Conservation (phyloP, 1,140 invertebrate species). For the Sesamia nonagrioides region DNA sequence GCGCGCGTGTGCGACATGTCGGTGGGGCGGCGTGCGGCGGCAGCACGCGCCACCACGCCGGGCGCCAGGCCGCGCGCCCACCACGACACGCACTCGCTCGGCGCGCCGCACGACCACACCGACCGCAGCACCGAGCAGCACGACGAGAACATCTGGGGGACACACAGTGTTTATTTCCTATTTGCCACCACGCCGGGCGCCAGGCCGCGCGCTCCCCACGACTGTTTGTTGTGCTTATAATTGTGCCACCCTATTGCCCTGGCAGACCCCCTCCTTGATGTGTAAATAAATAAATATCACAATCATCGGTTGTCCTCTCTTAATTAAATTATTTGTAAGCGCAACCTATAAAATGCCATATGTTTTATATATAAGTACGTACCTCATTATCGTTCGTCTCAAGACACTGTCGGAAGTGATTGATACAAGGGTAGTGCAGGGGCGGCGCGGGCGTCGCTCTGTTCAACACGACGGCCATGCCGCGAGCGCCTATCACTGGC, state of each 20-base stretch:
- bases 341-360: too few relatives aligned
- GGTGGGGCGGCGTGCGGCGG: constrained; percentile 63
- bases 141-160: constrained; percentile 47
- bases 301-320: too few relatives aligned
- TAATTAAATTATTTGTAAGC: too few relatives aligned
- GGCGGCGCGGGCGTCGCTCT: constrained; percentile 93
- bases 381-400: constrained; percentile 92
- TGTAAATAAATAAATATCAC: too few relatives aligned
- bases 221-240: too few relatives aligned
- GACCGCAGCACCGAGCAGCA: constrained; percentile 74
- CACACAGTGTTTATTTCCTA: not conserved
- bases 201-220: too few relatives aligned
- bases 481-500: constrained; percentile 94
- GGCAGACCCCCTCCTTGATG: too few relatives aligned
- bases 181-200: too few relatives aligned
- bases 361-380: constrained; percentile 62
- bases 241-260: too few relatives aligned
- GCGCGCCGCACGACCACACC: constrained; percentile 69
- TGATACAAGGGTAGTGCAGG: constrained; percentile 97
- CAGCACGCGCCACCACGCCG: constrained; percentile 73
- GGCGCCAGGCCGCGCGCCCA: constrained; percentile 82
- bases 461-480: constrained; percentile 95
- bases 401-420: constrained; percentile 96
- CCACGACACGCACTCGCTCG: constrained; percentile 66
- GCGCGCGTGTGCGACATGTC: constrained; percentile 67